Evolutionary conservation across 2,888 invertebrate species (phyloP).

Genomic region (Thera britannica): DNA sequence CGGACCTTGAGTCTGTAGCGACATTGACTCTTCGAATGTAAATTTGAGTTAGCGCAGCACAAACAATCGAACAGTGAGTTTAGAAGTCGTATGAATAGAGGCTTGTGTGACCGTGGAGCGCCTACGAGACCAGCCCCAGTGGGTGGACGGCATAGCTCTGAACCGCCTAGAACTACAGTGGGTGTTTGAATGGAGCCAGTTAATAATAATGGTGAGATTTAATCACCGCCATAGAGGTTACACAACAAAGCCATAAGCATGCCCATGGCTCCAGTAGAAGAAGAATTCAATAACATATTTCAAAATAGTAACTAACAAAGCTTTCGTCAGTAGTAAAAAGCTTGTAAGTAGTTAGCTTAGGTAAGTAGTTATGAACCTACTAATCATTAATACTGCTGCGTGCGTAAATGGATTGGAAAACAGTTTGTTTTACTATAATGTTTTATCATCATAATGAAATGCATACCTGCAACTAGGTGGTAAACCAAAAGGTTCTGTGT

Average conservation of each 20-base stretch:
- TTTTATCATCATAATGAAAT: not conserved
- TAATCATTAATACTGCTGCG: constrained; percentile 57
- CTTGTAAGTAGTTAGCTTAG: constrained; percentile 61
- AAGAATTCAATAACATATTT: constrained; percentile 62
- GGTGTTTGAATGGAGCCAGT: constrained; percentile 84
- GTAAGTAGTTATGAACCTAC: constrained; percentile 54
- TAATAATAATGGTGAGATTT: constrained; percentile 85
- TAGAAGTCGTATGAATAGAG: constrained; percentile 77
- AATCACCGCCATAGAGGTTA: constrained; percentile 83
- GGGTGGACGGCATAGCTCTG: constrained; percentile 84
- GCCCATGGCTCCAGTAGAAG: constrained; percentile 71
- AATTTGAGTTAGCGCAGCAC: constrained; percentile 74
- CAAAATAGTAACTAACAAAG: constrained; percentile 76
- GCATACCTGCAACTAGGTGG: not conserved
- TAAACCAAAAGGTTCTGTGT: not conserved
- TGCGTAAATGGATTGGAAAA: constrained; percentile 38
- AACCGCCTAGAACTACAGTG: constrained; percentile 81
- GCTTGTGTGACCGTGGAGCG: constrained; percentile 82
- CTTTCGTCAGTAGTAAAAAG: constrained; percentile 63
- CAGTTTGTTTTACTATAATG: constrained; percentile 40
- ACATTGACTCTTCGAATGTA: constrained; percentile 80
- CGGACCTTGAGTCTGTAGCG: constrained; percentile 74
- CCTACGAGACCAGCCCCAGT: constrained; percentile 82
- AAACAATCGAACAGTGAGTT: constrained; percentile 79
- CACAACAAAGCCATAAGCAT: constrained; percentile 80